Evolutionary conservation across 2,113 vertebrate species (phyloP).

Genomic region (Ramphastos sulfuratus): DNA sequence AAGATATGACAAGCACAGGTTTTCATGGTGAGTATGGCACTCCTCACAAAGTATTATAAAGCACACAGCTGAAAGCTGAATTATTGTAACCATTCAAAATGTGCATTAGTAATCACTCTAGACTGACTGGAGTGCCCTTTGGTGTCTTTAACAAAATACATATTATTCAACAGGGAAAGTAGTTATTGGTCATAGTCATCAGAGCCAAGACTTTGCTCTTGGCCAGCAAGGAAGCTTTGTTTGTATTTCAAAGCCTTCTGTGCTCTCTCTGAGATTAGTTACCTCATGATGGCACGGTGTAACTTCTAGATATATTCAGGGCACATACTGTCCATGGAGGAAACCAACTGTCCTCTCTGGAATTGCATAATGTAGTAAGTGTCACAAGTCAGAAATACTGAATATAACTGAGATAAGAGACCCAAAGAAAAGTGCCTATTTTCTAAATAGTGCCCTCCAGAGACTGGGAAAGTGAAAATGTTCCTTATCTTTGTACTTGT

Average conservation of each 20-base stretch:
- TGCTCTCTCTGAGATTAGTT: neutral
- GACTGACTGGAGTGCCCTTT: neutral
- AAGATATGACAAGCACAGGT: constrained; percentile 30
- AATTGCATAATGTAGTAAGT: neutral
- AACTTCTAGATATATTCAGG: constrained; percentile 4
- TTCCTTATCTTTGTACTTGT: neutral
- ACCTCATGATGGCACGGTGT: neutral
- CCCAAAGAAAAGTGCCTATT: neutral
- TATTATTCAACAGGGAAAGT: neutral
- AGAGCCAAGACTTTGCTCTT: neutral
- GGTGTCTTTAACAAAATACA: neutral
- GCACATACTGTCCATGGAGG: neutral
- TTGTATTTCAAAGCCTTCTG: neutral
- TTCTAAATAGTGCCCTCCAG: neutral
- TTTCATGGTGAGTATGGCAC: neutral
- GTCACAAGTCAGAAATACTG: neutral
- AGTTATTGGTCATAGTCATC: neutral
- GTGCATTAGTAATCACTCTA: neutral
- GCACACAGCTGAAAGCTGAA: neutral
- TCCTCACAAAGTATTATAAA: neutral
- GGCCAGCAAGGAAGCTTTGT: neutral
- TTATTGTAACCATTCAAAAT: neutral
- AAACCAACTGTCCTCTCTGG: neutral
- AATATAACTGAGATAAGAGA: neutral
- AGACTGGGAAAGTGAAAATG: neutral